Percentiles rank a stretch among this genome's conserved stretches.
Conservation (phyloP, 2,797 vertebrate species). For the Oophaga sylvatica region DNA sequence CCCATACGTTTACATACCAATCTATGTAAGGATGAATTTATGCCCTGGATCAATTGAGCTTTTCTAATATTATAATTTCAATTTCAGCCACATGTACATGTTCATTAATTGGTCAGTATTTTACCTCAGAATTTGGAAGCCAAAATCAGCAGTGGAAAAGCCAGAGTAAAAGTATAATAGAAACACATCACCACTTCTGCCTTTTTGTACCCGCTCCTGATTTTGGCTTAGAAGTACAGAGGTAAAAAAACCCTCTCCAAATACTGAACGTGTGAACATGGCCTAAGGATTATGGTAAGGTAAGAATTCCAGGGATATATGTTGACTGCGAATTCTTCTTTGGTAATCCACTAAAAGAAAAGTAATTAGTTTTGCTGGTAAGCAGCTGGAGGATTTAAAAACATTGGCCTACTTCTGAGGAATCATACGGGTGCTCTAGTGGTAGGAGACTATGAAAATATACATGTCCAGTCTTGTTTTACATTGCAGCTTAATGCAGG, state of each 20-base stretch:
- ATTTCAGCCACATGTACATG: too few relatives aligned
- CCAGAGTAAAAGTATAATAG: too few relatives aligned
- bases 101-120: too few relatives aligned
- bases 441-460: conserved; percentile 17
- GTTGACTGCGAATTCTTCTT: neutral
- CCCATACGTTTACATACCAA: too few relatives aligned
- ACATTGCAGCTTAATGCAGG: conserved; percentile 10
- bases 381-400: conserved; percentile 8
- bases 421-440: conserved; percentile 13
- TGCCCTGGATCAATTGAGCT: neutral
- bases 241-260: too few relatives aligned
- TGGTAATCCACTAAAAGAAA: conserved; percentile 12
- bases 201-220: too few relatives aligned
- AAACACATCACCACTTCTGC: too few relatives aligned
- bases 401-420: neutral
- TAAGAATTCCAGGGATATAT: conserved; percentile 11
- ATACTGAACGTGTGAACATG: too few relatives aligned
- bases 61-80: neutral
- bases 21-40: neutral
- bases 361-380: neutral
- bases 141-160: too few relatives aligned
- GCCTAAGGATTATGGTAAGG: neutral
- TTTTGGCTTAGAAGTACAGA: too few relatives aligned
- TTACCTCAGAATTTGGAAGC: too few relatives aligned
- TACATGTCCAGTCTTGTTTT: conserved; percentile 53